phyloP scores from a whole-genome alignment of 2,888 invertebrate genomes.

The Amblyjoppa proteus region DNA sequence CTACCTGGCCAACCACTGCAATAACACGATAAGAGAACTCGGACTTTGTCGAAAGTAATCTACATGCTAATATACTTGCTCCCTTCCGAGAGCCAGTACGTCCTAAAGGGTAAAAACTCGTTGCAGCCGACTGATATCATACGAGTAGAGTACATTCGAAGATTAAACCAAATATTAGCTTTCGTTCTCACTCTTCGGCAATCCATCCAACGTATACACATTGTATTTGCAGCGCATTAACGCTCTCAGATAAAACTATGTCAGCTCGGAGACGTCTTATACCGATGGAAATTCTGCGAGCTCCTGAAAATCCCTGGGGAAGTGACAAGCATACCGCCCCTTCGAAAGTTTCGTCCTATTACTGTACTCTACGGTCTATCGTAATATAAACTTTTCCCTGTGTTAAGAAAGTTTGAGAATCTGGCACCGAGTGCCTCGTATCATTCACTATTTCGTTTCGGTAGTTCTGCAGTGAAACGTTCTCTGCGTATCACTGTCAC shows the following conservation, averaged over 20 bases:
- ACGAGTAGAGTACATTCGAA: conserved; percentile 12
- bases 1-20: conserved; percentile 61
- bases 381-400: conserved; percentile 33
- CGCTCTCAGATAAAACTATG: conserved; percentile 29
- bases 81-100: conserved; percentile 11
- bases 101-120: conserved; percentile 49
- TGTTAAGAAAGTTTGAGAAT: conserved; percentile 43
- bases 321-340: conserved; percentile 54
- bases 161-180: conserved; percentile 61
- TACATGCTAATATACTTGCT: conserved; percentile 69
- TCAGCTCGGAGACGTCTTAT: background rate
- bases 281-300: conserved; percentile 50
- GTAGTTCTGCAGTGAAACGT: conserved; percentile 9
- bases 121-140: conserved; percentile 44
- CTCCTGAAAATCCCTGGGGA: conserved; percentile 49
- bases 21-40: conserved; percentile 73
- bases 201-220: background rate
- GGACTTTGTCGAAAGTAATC: conserved; percentile 68
- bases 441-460: conserved; percentile 44
- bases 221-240: background rate
- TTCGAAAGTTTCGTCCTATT: conserved; percentile 56
- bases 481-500: background rate
- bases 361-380: conserved; percentile 43
- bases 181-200: conserved; percentile 40
- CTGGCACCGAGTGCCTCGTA: conserved; percentile 40